These are phyloP conservation scores for Magallana angulata DNA, from an alignment of 1,140 invertebrate genomes.

Conservation along the genomic window DNA sequence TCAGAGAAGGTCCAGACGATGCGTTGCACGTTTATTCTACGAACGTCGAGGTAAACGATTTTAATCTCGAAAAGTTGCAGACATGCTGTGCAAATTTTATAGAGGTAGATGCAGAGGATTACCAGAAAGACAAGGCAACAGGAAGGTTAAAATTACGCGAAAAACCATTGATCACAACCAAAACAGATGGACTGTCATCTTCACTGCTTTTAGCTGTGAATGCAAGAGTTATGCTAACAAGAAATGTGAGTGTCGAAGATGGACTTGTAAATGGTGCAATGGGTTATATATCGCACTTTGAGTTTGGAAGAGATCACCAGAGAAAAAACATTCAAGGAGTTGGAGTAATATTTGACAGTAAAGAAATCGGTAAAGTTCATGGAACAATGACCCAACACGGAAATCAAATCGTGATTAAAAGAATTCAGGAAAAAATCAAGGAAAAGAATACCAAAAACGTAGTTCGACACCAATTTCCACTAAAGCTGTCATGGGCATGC, in stretches of 20 bases:
- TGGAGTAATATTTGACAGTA: constrained; percentile 39
- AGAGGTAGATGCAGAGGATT: not conserved
- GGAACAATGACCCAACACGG: constrained; percentile 10
- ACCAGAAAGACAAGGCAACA: constrained; percentile 16
- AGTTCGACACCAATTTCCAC: not conserved
- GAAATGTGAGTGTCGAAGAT: constrained; percentile 40
- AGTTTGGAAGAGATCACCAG: not conserved
- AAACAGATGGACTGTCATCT: not conserved
- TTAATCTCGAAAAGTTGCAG: constrained; percentile 28
- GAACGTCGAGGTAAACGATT: constrained; percentile 40
- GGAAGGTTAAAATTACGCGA: constrained; percentile 1
- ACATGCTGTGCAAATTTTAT: constrained; percentile 2
- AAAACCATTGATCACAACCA: not conserved
- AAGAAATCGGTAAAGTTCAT: not conserved
- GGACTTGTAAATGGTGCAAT: constrained; percentile 43
- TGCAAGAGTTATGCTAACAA: constrained; percentile 40
- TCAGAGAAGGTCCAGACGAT: constrained; percentile 17
- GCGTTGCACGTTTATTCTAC: constrained; percentile 45
- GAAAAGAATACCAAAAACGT: not conserved
- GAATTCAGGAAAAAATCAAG: constrained; percentile 2
- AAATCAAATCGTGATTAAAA: constrained; percentile 19
- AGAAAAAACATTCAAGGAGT: not conserved
- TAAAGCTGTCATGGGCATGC: too few species aligned
- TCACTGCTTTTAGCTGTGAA: not conserved
- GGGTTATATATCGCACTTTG: not conserved